Conservation (phyloP, 2,113 vertebrate genomes). For the Xiphophorus couchianus region DNA sequence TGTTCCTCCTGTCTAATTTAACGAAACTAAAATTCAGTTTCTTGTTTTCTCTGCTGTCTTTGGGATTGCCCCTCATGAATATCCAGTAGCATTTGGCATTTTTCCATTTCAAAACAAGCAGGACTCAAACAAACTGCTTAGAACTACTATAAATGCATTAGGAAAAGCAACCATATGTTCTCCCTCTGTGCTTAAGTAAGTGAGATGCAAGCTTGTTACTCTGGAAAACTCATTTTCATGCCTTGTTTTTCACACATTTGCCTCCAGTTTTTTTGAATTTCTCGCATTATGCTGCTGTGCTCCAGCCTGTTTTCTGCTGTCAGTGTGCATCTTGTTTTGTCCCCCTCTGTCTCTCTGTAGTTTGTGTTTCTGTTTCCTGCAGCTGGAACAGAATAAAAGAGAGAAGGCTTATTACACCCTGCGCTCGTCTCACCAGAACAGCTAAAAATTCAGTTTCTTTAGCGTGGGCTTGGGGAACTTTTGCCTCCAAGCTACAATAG, state of each 20-base stretch:
- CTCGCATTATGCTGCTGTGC: background rate
- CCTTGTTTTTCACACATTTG: background rate
- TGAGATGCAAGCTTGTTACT: too few species aligned
- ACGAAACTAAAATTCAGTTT: too few species aligned
- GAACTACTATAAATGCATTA: too few species aligned
- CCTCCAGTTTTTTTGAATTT: background rate
- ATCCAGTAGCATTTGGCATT: too few species aligned
- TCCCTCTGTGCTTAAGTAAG: too few species aligned
- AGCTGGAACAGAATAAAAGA: conserved; percentile 8
- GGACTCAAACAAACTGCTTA: too few species aligned
- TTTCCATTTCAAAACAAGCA: too few species aligned
- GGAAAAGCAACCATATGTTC: too few species aligned
- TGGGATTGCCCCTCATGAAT: too few species aligned
- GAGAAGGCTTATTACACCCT: conserved; percentile 14
- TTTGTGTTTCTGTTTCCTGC: conserved; percentile 14
- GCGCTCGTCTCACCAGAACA: conserved; percentile 3
- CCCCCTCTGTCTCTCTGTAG: background rate
- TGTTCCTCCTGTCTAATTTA: too few species aligned
- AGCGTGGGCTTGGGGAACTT: conserved; percentile 11
- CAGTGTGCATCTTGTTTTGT: background rate
- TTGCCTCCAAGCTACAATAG: conserved; percentile 28
- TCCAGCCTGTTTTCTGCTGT: conserved; percentile 1
- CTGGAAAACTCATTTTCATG: background rate
- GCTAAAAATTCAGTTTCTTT: conserved; percentile 1
- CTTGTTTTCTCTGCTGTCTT: too few species aligned